Conservation (phyloP, 2,888 invertebrate species). For the Phorcus lineatus region DNA sequence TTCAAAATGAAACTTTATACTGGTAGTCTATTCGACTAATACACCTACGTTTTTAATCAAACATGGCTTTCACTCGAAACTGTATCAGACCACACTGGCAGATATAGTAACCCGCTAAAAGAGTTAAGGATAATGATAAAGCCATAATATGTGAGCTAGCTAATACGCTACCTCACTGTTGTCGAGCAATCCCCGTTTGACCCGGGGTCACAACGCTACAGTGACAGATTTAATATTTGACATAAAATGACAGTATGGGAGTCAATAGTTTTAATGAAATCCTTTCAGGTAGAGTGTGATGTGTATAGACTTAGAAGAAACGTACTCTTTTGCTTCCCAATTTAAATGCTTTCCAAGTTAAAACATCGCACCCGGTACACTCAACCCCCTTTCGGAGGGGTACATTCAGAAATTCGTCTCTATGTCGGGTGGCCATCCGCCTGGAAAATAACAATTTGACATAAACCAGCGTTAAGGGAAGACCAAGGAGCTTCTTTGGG, state of each 20-base stretch:
- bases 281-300: not conserved
- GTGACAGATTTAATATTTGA: not conserved
- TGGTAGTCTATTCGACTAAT: no score
- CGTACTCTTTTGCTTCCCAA: not conserved
- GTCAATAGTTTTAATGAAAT: not conserved
- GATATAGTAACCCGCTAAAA: no score
- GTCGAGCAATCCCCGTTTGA: no score
- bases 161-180: no score
- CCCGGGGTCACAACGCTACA: not conserved
- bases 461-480: not conserved
- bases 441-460: constrained; percentile 8
- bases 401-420: not conserved
- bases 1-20: no score
- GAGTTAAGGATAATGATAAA: no score
- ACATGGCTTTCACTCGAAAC: no score
- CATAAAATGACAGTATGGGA: not conserved
- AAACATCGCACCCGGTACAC: not conserved
- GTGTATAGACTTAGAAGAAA: not conserved
- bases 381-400: not conserved
- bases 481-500: not conserved
- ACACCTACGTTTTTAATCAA: no score
- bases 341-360: not conserved
- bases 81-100: no score
- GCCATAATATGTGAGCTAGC: no score
- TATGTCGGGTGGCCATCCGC: not conserved